Base-by-base conservation (phyloP, 2,113 vertebrate species). In the Potamarius usumacintae region DNA sequence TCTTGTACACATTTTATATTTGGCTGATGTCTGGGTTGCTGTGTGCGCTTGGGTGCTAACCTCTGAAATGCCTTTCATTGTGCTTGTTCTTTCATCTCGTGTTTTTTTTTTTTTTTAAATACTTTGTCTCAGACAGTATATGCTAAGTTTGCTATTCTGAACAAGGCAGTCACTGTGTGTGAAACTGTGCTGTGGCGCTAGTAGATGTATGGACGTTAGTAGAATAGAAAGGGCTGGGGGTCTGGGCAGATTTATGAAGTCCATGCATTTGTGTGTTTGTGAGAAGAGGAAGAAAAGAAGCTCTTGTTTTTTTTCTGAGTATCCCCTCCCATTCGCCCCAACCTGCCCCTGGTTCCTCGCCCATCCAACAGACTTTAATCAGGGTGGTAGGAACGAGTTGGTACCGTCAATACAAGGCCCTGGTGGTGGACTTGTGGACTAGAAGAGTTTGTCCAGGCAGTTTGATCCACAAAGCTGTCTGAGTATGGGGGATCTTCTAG, bases 231-330 rank as follows among this genome's bases (percentile, higher is more conserved):
- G 18, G 34, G 83, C 62, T 7, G 25, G 22, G 2, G 57, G 91
- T 79, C 83, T 72, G 87, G 91, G 82, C 90, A 90, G 93, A 95
- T 96, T 95, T 95, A 96, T 94, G 81, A 90, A 91, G 88, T 92
- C 84, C 88, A 93, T 93, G 93, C 92, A 88, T 89, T 91, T 92
- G 87, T 91, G 89, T 90, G 85, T 94, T 95, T 93, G 91, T 92
- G 87, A 86, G 85, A 88, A 90, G 90, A 87, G 91, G 90, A 95
- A 94, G 93, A 96, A 95, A 94, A 94, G 94, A 94, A 92, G 90
- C 92, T 90, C 92, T 95, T 96, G 94, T 95, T 94, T 90, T 89
- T 48, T 89, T 90, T 42, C 89, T 76, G n/a, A 76, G 85, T 92
- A 89, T 91, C 91, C 91, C 88, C 63, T 76, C 83, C 76, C 52